Percentiles rank a stretch among this genome's conserved stretches.
phyloP scores from a whole-genome alignment of 2,888 invertebrate species.

The Macrophya annulata region DNA sequence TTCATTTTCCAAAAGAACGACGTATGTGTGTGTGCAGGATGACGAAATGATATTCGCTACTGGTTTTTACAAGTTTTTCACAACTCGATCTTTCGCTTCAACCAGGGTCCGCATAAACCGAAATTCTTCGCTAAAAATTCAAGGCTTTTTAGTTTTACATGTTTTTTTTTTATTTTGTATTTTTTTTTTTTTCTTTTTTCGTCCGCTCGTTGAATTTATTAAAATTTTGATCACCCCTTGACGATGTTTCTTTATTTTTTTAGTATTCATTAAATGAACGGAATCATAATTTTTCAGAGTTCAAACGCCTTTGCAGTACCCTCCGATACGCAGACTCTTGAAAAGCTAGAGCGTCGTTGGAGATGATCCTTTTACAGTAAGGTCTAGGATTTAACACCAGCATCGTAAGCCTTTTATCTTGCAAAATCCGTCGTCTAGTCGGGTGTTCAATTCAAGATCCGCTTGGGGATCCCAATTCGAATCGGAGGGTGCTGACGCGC shows the following conservation, averaged over 20 bases:
- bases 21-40: background rate
- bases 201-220: conserved; percentile 2
- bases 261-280: background rate
- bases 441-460: conserved; percentile 33
- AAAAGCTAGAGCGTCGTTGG: background rate
- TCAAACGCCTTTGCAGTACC: background rate
- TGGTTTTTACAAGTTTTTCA: conserved; percentile 25
- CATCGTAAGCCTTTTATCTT: conserved; percentile 19
- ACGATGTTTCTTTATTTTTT: background rate
- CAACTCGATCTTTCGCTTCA: conserved; percentile 12
- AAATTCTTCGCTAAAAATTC: background rate
- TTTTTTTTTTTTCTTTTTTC: background rate
- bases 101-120: background rate
- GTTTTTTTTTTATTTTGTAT: too few relatives aligned
- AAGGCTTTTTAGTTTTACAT: background rate
- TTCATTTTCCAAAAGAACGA: background rate
- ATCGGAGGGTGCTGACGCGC: background rate
- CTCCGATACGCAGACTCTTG: background rate
- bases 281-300: background rate
- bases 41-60: conserved; percentile 9
- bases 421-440: conserved; percentile 14
- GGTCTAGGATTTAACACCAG: conserved; percentile 1
- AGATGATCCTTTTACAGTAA: background rate
- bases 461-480: conserved; percentile 19
- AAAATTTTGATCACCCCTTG: background rate